Percentiles rank a stretch among this genome's conserved stretches.
phyloP scores from a whole-genome alignment of 2,888 invertebrate genomes.

The Fragum sueziense region DNA sequence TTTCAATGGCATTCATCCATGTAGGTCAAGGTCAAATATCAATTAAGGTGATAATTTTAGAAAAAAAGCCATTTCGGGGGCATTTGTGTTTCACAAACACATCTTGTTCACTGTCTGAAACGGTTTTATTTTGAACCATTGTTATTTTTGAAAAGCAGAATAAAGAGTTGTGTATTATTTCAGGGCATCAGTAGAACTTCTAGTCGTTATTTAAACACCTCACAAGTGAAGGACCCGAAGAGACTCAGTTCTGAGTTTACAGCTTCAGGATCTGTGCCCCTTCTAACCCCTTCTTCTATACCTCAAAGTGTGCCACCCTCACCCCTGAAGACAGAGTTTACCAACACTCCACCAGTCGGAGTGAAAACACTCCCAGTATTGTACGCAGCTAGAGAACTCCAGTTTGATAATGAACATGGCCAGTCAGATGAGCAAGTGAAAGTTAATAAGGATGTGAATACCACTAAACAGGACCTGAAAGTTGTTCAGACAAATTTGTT shows the following conservation, averaged over 20 bases:
- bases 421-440: not conserved
- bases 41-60: too few relatives aligned
- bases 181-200: slow-evolving; percentile 30
- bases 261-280: slow-evolving; percentile 35
- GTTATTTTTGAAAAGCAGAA: too few relatives aligned
- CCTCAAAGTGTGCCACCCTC: slow-evolving; percentile 71
- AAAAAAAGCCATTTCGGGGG: too few relatives aligned
- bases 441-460: not conserved
- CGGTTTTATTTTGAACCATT: too few relatives aligned
- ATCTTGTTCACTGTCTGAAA: too few relatives aligned
- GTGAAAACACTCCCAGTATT: slow-evolving; percentile 65
- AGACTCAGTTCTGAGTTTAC: slow-evolving; percentile 54
- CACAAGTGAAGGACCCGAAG: slow-evolving; percentile 46
- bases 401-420: slow-evolving; percentile 52
- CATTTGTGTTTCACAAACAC: too few relatives aligned
- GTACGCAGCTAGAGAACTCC: slow-evolving; percentile 61
- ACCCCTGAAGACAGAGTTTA: slow-evolving; percentile 75
- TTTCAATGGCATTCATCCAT: too few relatives aligned
- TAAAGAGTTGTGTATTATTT: too few relatives aligned
- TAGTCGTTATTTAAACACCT: slow-evolving; percentile 30
- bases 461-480: not conserved
- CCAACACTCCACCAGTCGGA: slow-evolving; percentile 71
- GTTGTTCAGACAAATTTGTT: not conserved
- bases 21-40: too few relatives aligned
- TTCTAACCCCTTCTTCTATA: slow-evolving; percentile 58